Base-by-base conservation (phyloP, 2,113 vertebrate genomes). In the Siniperca knerii region DNA sequence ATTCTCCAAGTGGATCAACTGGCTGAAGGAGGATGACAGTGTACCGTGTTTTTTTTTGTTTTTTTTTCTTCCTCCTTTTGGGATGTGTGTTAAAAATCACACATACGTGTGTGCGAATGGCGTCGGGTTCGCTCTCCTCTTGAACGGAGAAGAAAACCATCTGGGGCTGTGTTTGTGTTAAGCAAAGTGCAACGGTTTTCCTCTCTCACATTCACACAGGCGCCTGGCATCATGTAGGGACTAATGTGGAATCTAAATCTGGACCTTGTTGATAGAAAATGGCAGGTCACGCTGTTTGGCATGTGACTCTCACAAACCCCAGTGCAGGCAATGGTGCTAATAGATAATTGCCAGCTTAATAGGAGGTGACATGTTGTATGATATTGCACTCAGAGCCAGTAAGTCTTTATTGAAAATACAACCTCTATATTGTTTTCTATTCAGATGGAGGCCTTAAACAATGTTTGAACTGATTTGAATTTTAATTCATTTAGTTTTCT, bases 141-240 rank as follows among this genome's bases (percentile, higher is more conserved):
- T 80, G 89, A 84, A 85, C 60, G 62, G 77, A 82, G 91, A 94
- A 82, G 81, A 84, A 95, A 95, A 95, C 94, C 94, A 95, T 95
- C 94, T 95, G 95, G 87, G 92, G 93, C 76, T 89, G 86, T 93
- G 91, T 92, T 92, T 93, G 95, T 95, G 94, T 95, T 89, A 95
- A 92, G 92, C 92, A 95, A 94, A 94, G 94, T 95, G 94, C 94
- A 93, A 92, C 44, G 85, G 50, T 77, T 88, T 86, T 77, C 85
- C 87, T 89, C 87, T 84, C 85, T 37, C 88, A 89, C 84, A 60
- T 87, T 93, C 86, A 83, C 92, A 89, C 93, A 74, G 85, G 78
- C 78, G 87, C 70, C 77, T 86, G 83, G 92, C 91, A 77, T 90
- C 89, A 75, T 86, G 88, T 69, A 71, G 89, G 83, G 87, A 90